phyloP scores from a whole-genome alignment of 2,113 vertebrate species.

The Fulica atra region DNA sequence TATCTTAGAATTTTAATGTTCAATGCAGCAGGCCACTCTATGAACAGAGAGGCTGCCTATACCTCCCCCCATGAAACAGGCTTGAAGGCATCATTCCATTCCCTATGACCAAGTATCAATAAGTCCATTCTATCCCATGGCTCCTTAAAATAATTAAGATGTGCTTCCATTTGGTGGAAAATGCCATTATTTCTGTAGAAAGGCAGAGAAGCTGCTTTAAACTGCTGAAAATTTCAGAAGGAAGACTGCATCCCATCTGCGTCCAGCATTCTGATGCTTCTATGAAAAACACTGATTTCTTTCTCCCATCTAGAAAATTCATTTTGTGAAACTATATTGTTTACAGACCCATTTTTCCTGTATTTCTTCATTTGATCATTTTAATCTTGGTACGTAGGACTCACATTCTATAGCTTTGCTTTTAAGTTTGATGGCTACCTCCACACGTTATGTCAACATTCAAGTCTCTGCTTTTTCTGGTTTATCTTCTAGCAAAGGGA shows the following conservation, averaged over 20 bases:
- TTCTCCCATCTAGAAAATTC: background rate
- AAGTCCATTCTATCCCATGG: background rate
- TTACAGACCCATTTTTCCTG: background rate
- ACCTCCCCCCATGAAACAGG: background rate
- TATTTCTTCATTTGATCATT: background rate
- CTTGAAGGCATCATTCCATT: background rate
- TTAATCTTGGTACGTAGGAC: background rate
- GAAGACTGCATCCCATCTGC: background rate
- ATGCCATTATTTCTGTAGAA: background rate
- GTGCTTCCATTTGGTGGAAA: background rate
- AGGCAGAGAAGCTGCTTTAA: background rate
- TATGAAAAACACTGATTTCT: background rate
- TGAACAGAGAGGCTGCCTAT: rapidly evolving
- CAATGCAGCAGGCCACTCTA: rapidly evolving
- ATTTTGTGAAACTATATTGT: background rate
- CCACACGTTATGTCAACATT: background rate
- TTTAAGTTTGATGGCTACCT: background rate
- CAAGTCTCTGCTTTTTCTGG: background rate
- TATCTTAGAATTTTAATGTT: background rate
- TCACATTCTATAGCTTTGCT: background rate
- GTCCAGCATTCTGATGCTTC: background rate
- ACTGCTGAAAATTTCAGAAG: background rate
- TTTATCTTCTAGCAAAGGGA: background rate
- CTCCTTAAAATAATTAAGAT: background rate
- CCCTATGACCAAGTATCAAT: background rate